Percentiles rank a stretch among this genome's conserved stretches.
These are phyloP conservation scores for Umimayanthus chanpuru DNA, from an alignment of 92 coral and sea anemone species.

Conservation along the genomic window DNA sequence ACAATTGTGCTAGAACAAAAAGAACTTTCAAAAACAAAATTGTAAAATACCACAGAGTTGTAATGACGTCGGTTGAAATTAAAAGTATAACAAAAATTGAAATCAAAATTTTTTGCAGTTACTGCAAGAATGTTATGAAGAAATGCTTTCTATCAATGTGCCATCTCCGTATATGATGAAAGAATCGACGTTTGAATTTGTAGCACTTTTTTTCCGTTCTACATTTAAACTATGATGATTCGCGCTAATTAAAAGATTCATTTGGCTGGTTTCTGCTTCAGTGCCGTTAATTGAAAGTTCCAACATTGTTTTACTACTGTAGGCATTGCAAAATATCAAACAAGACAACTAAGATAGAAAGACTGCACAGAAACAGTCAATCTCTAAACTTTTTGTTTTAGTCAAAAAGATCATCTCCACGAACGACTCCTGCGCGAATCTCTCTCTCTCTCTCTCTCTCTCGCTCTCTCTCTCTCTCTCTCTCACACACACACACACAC, in stretches of 20 bases:
- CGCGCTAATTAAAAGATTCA: too few relatives aligned
- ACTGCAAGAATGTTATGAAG: not conserved
- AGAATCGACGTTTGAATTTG: too few relatives aligned
- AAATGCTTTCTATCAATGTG: not conserved
- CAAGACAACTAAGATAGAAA: not conserved
- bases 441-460: not conserved
- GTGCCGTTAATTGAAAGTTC: not conserved
- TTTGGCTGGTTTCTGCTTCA: not conserved
- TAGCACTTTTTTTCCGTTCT: too few relatives aligned
- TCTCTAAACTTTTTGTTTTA: not conserved
- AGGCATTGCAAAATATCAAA: too few relatives aligned
- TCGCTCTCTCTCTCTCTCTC: not conserved
- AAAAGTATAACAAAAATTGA: too few relatives aligned
- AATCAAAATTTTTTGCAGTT: not conserved
- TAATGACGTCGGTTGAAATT: too few relatives aligned
- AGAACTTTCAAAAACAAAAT: not conserved
- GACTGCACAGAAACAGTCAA: not conserved
- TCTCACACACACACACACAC: too few relatives aligned
- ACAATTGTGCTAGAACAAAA: not conserved
- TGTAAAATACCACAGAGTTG: not conserved
- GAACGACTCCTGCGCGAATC: not conserved
- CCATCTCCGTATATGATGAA: not conserved
- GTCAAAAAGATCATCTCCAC: not conserved
- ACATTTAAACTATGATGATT: not conserved
- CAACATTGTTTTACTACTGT: not conserved